A percentile compares a stretch with the other conserved stretches of the same genome.
phyloP scores from a whole-genome alignment of 2,797 vertebrate genomes.

The Cossypha polioptera region DNA sequence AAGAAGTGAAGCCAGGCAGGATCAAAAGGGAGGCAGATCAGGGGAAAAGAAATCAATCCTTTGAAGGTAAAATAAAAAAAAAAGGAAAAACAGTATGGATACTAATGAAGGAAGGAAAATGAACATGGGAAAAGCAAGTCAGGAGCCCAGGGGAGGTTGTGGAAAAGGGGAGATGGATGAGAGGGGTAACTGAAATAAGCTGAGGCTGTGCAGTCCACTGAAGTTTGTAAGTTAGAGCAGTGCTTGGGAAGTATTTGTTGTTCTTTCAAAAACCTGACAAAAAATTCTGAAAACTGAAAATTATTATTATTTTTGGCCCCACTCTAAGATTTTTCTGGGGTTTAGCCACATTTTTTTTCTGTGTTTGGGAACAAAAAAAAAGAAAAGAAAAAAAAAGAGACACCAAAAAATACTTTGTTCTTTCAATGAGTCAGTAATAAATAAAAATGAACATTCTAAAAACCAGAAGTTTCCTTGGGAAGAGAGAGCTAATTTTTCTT shows the following conservation, averaged over 20 bases:
- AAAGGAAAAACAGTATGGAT: background rate
- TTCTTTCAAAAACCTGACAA: slow-evolving; percentile 53
- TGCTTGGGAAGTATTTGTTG: slow-evolving; percentile 35
- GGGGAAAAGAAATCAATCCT: background rate
- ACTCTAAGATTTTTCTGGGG: slow-evolving; percentile 21
- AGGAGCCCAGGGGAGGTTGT: background rate
- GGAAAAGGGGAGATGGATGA: background rate
- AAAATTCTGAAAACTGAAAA: slow-evolving; percentile 54
- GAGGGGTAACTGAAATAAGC: background rate
- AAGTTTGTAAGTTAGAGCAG: background rate
- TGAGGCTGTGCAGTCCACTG: background rate
- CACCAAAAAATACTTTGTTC: slow-evolving; percentile 48
- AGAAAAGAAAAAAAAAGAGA: background rate
- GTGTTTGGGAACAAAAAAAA: slow-evolving; percentile 25
- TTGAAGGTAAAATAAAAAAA: background rate
- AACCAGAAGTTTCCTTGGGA: slow-evolving; percentile 50
- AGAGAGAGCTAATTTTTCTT: slow-evolving; percentile 15
- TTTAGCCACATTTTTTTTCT: slow-evolving; percentile 13
- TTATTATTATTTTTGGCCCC: slow-evolving; percentile 55
- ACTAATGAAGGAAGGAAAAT: background rate
- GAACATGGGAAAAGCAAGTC: background rate
- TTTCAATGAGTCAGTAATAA: slow-evolving; percentile 61
- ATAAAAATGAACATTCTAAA: slow-evolving; percentile 20
- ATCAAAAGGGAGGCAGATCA: background rate
- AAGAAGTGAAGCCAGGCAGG: background rate